Conservation (phyloP, 2,113 vertebrate species). For the Azemiops feae region DNA sequence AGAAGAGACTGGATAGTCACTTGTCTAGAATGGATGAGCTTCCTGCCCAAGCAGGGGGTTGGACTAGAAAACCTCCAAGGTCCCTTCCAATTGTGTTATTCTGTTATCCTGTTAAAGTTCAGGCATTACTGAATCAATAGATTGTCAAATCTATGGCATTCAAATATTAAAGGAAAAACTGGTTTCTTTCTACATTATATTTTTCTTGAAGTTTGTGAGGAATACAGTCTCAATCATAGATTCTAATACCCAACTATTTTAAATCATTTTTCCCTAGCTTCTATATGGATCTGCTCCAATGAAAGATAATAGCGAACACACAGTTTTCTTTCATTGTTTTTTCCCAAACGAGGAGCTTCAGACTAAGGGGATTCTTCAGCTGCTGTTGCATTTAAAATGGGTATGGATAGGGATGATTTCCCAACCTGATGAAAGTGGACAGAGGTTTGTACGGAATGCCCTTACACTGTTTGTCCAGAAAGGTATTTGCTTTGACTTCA, state of each 20-base stretch:
- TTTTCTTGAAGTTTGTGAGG: neutral
- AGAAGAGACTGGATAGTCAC: too few relatives aligned
- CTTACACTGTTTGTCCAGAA: neutral
- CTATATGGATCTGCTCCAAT: neutral
- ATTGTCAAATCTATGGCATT: too few relatives aligned
- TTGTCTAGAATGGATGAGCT: too few relatives aligned
- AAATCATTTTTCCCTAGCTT: neutral
- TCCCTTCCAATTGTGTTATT: too few relatives aligned
- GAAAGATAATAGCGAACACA: neutral
- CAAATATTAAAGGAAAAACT: too few relatives aligned
- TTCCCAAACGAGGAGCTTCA: neutral
- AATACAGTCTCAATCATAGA: neutral
- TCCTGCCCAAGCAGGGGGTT: too few relatives aligned
- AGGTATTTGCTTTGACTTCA: conserved; percentile 3
- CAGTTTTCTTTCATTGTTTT: neutral
- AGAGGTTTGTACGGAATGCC: neutral
- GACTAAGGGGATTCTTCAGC: neutral
- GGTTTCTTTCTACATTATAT: too few relatives aligned
- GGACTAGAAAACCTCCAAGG: too few relatives aligned
- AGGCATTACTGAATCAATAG: too few relatives aligned
- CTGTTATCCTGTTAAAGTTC: too few relatives aligned
- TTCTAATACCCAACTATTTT: neutral
- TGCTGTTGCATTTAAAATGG: neutral
- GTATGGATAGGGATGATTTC: neutral
- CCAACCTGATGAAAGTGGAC: neutral